Percentiles rank a stretch among this genome's conserved stretches.
Evolutionary conservation across 2,113 vertebrate species (phyloP).

Genomic region (Crypturellus undulatus): DNA sequence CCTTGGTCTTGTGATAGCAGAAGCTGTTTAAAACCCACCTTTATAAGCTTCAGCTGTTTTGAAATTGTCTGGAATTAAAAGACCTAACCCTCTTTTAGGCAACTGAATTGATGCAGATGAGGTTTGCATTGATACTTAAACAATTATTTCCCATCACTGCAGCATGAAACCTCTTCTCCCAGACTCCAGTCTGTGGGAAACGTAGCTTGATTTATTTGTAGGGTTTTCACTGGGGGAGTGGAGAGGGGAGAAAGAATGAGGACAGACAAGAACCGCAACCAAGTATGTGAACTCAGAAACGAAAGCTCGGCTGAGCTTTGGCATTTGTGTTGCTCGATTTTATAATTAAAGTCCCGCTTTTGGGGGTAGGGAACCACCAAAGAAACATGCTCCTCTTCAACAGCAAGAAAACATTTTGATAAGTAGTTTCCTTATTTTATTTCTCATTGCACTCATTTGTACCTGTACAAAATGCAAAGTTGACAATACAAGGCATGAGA

Average conservation of each 20-base stretch:
- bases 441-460: not conserved
- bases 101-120: not conserved
- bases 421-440: not conserved
- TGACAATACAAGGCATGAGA: not conserved
- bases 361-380: not conserved
- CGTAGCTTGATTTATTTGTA: constrained; percentile 32
- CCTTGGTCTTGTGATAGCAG: constrained; percentile 19
- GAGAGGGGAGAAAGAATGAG: not conserved
- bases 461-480: not conserved
- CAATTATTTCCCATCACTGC: not conserved
- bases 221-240: not conserved
- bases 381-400: not conserved
- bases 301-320: not conserved
- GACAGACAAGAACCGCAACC: not conserved
- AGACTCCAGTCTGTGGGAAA: not conserved
- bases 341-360: not conserved
- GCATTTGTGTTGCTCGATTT: too few relatives aligned
- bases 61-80: constrained; percentile 11
- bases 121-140: not conserved
- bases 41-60: constrained; percentile 5
- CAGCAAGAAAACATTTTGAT: not conserved
- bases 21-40: constrained; percentile 24
- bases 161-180: not conserved
- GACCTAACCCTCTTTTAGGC: not conserved
- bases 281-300: not conserved